These are phyloP conservation scores for Drosophila paramelanica DNA, from an alignment of 2,888 invertebrate species.

Conservation along the genomic window DNA sequence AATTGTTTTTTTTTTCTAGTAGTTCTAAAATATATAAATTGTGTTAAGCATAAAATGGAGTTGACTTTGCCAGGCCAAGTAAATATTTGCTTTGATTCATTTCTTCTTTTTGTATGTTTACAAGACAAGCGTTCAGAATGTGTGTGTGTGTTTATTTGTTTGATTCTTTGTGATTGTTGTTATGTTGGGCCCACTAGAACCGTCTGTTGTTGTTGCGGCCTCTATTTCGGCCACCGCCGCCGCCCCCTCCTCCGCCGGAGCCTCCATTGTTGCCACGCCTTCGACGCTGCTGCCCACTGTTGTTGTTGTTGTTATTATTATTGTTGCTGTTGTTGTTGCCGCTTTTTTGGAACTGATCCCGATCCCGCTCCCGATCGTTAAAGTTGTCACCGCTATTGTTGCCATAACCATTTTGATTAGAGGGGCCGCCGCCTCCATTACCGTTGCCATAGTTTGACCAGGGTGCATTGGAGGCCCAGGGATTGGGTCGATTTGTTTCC, in stretches of 20 bases:
- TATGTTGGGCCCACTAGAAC: conserved; percentile 58
- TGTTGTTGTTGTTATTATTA: conserved; percentile 29
- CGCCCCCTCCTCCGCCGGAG: conserved; percentile 51
- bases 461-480: conserved; percentile 67
- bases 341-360: conserved; percentile 60
- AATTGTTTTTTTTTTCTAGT: conserved; percentile 20
- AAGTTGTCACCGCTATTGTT: conserved; percentile 52
- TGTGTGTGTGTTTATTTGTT: conserved; percentile 16
- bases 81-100: conserved; percentile 26
- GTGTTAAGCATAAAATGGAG: conserved; percentile 28
- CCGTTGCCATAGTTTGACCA: conserved; percentile 69
- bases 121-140: conserved; percentile 42
- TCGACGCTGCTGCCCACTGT: conserved; percentile 60
- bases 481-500: conserved; percentile 66
- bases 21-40: conserved; percentile 48
- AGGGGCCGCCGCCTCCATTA: conserved; percentile 27
- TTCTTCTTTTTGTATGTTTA: conserved; percentile 22
- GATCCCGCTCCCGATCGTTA: conserved; percentile 63
- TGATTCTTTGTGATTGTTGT: neutral
- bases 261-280: conserved; percentile 65
- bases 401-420: conserved; percentile 64
- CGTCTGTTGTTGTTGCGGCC: conserved; percentile 79
- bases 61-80: conserved; percentile 17
- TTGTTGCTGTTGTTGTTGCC: conserved; percentile 44
- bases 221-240: conserved; percentile 52